Conservation (phyloP, 2,888 invertebrate species). For the Lissocephala sabroskyi region DNA sequence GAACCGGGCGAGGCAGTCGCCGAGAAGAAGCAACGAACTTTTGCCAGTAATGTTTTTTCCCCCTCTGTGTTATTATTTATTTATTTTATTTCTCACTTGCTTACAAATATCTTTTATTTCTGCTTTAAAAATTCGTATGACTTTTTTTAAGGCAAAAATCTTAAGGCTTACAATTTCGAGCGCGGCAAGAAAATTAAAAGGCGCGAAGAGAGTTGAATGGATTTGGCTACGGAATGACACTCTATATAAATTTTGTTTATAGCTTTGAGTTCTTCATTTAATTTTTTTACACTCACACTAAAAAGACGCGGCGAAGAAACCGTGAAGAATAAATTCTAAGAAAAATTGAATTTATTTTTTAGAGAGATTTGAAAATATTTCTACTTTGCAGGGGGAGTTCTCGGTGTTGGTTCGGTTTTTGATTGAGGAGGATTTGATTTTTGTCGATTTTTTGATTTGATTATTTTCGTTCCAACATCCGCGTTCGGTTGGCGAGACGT, state of each 20-base stretch:
- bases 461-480: constrained; percentile 20
- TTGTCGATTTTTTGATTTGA: constrained; percentile 13
- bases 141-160: constrained; percentile 9
- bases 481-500: constrained; percentile 62
- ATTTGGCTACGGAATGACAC: no score
- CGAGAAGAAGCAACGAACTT: constrained; percentile 35
- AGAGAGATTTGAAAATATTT: not conserved
- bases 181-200: constrained; percentile 13
- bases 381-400: not conserved
- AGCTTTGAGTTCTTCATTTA: constrained; percentile 4
- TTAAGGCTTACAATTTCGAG: constrained; percentile 5
- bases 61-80: constrained; percentile 14
- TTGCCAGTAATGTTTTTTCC: constrained; percentile 31
- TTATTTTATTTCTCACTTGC: not conserved
- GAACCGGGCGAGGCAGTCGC: no score
- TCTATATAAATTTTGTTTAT: constrained; percentile 16
- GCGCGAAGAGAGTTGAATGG: not conserved
- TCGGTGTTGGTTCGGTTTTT: no score
- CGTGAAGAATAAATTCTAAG: not conserved
- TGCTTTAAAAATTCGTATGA: constrained; percentile 1
- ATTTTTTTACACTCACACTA: not conserved
- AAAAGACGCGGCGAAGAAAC: constrained; percentile 16
- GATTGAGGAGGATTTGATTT: not conserved
- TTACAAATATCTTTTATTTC: constrained; percentile 1
- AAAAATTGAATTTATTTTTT: not conserved